phyloP scores from a whole-genome alignment of 2,113 vertebrate genomes.

The Nesogale talazaci region DNA sequence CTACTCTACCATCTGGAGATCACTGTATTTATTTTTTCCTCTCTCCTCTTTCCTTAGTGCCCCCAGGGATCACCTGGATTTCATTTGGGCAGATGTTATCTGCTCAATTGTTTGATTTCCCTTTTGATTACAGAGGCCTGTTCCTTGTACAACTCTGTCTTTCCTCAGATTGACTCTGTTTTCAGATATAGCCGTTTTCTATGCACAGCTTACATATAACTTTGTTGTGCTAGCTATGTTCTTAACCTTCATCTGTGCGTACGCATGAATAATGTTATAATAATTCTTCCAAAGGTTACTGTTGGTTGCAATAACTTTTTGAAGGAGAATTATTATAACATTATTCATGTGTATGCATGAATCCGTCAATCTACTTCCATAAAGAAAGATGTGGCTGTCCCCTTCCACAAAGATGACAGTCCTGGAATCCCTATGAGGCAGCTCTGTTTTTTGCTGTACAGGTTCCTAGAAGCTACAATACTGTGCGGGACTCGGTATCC shows the following conservation, averaged over 20 bases:
- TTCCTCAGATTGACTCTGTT: background rate
- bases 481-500: background rate
- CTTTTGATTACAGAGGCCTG: background rate
- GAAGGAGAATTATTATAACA: too few species aligned
- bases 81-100: background rate
- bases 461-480: background rate
- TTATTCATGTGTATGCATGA: too few species aligned
- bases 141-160: background rate
- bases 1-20: conserved; percentile 61
- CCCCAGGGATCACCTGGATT: background rate
- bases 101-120: background rate
- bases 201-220: background rate
- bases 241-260: background rate
- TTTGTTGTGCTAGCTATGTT: background rate
- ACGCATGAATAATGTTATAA: background rate
- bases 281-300: background rate
- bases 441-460: background rate
- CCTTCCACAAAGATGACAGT: background rate
- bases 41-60: background rate
- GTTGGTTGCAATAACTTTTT: background rate
- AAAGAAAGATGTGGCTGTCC: background rate
- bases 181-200: background rate
- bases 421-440: background rate
- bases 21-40: conserved; percentile 8
- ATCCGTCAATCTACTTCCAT: too few species aligned